Conservation (phyloP, 2,888 invertebrate genomes). For the Melanargia galathea region DNA sequence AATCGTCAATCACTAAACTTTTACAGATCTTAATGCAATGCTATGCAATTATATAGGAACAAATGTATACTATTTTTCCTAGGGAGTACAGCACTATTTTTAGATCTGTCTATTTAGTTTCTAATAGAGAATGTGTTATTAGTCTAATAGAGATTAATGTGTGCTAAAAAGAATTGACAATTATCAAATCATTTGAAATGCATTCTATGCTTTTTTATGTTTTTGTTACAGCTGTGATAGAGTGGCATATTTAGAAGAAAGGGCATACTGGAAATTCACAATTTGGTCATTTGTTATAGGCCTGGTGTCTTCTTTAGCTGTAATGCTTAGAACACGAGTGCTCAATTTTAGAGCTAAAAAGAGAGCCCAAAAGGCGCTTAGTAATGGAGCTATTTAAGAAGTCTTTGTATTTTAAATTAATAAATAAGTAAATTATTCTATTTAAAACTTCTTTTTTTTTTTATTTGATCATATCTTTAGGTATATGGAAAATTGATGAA, state of each 20-base stretch:
- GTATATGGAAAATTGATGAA: no score
- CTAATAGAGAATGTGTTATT: no score
- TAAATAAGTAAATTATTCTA: conserved; percentile 11
- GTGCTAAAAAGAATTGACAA: no score
- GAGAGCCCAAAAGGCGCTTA: conserved; percentile 87
- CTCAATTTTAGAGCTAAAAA: conserved; percentile 86
- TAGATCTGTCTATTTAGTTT: no score
- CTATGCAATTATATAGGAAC: no score
- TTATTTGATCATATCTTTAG: no score
- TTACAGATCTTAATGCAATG: no score
- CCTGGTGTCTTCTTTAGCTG: conserved; percentile 84
- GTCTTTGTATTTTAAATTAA: not conserved
- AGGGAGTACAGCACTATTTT: no score
- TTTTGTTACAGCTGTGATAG: conserved; percentile 88
- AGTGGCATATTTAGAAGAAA: conserved; percentile 92
- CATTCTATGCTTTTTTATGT: not conserved
- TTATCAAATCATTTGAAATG: not conserved
- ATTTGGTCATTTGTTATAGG: conserved; percentile 86
- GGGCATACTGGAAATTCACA: conserved; percentile 92
- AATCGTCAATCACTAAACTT: no score
- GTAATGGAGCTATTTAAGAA: conserved; percentile 80
- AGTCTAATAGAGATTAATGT: no score
- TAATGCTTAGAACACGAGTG: conserved; percentile 85
- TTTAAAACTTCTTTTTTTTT: not conserved
- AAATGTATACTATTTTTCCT: no score